Conservation (phyloP, 2,113 vertebrate species). For the Delphinus delphis region DNA sequence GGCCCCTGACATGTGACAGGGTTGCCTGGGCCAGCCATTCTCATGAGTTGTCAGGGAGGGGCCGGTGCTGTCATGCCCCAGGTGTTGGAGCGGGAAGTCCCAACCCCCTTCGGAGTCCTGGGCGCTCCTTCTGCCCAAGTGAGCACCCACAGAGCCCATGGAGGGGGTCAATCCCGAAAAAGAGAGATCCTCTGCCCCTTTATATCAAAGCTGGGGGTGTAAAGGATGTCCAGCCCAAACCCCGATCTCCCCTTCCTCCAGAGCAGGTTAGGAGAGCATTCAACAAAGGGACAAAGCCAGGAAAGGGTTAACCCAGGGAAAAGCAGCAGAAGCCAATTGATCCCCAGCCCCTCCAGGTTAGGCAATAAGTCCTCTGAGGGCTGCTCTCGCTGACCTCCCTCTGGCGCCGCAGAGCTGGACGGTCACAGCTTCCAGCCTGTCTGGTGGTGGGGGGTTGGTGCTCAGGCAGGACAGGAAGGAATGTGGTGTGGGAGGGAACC, state of each 20-base stretch:
- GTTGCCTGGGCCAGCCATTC: neutral
- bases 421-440: neutral
- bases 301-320: constrained; percentile 53
- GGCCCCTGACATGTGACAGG: neutral
- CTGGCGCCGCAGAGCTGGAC: neutral
- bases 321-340: neutral
- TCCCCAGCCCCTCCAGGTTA: constrained; percentile 9
- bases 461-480: neutral
- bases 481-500: neutral
- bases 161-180: too few relatives aligned
- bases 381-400: constrained; percentile 46
- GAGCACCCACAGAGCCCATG: neutral
- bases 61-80: neutral
- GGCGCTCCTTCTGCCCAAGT: neutral
- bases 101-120: neutral
- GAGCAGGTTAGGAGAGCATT: neutral
- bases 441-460: neutral
- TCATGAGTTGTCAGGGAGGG: neutral
- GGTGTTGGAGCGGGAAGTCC: neutral
- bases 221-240: neutral
- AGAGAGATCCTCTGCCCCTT: neutral
- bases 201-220: neutral
- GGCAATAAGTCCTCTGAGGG: constrained; percentile 32
- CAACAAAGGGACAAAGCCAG: neutral
- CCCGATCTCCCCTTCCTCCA: neutral